Base-by-base conservation (phyloP, 2,113 vertebrate species). In the Varanus salvator region DNA sequence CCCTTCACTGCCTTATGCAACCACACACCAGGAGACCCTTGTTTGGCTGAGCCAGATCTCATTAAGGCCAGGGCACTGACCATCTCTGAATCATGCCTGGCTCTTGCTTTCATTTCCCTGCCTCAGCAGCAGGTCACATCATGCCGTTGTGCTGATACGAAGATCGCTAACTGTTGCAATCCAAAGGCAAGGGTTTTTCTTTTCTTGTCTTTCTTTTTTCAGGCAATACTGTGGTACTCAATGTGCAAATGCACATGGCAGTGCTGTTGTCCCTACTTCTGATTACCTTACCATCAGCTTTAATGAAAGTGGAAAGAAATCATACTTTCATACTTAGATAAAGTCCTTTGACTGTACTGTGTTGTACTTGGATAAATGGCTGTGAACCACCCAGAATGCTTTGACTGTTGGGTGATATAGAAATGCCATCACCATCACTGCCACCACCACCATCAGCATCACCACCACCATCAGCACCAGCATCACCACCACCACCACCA, bases 1-100 rank as follows among this genome's bases (percentile, higher is more conserved):
- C 97, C 97, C 96, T 97, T 97, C 98, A 97, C 96, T 97, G 97
- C 97, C 97, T 98, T 98, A 97, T 91, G 72, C 97, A 97, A 96
- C 96, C 97, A 97, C 97, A 97, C 97, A 95, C 92, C 94, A 94
- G 93, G 95, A 94, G 95, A 93, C 96, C 94, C 93, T 95, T 91
- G 92, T 92, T 94, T 93, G 90, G 92, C 94, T 74, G 90, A 93
- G 94, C 88, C 93, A 96, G 95, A 96, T 96, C 93, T 95, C 92
- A 93, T 97, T 95, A 95, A 90, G 91, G 91, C 92, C 95, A 95
- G 94, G 95, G 94, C 95, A 95, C 93, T 96, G 91, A 88, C 94
- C 95, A 94, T 95, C 95, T 95, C 95, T 94, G 94, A 93, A 93
- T 95, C 95, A 94, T 81, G 94, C 92, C 75, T 84, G 94, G 94